These are phyloP conservation scores for Drosophila nr. medialis DNA, from an alignment of 2,888 invertebrate genomes.

Conservation along the genomic window DNA sequence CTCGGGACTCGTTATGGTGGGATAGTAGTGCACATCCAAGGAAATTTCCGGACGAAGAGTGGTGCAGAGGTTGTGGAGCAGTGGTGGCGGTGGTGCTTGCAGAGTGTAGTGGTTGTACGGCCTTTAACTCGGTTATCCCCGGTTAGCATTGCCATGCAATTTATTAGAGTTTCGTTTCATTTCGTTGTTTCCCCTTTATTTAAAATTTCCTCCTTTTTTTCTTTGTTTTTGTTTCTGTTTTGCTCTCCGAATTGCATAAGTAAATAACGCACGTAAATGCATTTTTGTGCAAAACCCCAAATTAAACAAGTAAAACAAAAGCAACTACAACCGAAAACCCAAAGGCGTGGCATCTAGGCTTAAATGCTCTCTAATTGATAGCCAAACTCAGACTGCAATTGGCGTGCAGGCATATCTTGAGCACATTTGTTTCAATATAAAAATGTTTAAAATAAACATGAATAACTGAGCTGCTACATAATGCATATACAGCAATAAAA, in stretches of 20 bases:
- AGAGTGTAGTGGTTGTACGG: slow-evolving; percentile 31
- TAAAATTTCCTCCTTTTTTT: background rate
- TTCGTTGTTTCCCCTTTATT: slow-evolving; percentile 13
- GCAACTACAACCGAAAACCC: slow-evolving; percentile 8
- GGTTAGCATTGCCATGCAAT: slow-evolving; percentile 65
- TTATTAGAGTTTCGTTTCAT: slow-evolving; percentile 66
- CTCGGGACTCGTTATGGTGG: slow-evolving; percentile 59
- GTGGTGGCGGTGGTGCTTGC: background rate
- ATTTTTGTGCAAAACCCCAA: slow-evolving; percentile 52
- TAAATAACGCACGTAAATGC: slow-evolving; percentile 76
- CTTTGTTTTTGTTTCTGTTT: slow-evolving; percentile 4
- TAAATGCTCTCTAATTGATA: slow-evolving; percentile 35
- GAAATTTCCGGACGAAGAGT: slow-evolving; percentile 31
- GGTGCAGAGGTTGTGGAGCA: background rate
- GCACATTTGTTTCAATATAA: background rate
- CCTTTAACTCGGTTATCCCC: slow-evolving; percentile 71
- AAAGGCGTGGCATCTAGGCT: slow-evolving; percentile 1
- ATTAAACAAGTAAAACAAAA: slow-evolving; percentile 51
- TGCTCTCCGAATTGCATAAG: slow-evolving; percentile 59
- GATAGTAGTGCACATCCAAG: slow-evolving; percentile 9
- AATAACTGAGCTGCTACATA: background rate
- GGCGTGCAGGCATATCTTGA: background rate
- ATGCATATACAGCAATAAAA: background rate
- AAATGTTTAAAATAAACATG: background rate
- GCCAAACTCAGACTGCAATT: background rate